These are phyloP conservation scores for Protula sp. DNA, from an alignment of 2,888 invertebrate species.

Conservation along the genomic window DNA sequence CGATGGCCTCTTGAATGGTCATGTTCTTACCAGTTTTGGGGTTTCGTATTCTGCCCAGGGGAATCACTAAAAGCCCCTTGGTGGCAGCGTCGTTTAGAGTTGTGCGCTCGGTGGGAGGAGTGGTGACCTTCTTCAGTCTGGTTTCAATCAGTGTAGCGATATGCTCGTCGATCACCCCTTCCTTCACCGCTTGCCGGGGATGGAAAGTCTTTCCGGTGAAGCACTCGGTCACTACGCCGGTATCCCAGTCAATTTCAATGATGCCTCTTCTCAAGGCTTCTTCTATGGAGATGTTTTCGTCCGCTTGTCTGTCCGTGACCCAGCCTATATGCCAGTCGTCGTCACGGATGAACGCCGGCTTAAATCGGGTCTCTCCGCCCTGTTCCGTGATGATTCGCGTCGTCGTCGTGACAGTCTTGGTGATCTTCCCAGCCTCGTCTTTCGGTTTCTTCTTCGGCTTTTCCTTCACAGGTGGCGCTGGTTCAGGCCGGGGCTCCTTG, in stretches of 20 bases:
- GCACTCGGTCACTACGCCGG: conserved; percentile 60
- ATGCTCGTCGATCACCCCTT: conserved; percentile 77
- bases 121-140: conserved; percentile 2
- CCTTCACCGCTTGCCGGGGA: conserved; percentile 83
- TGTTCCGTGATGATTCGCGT: background rate
- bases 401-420: background rate
- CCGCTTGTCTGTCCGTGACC: background rate
- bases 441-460: background rate
- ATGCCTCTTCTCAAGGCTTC: conserved; percentile 66
- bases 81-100: conserved; percentile 27
- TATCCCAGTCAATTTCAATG: conserved; percentile 19
- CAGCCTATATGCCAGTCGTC: background rate
- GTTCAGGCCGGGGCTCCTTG: background rate
- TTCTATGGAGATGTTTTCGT: conserved; percentile 63
- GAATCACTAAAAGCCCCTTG: conserved; percentile 24
- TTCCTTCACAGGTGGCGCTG: no score
- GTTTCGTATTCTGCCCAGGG: conserved; percentile 23
- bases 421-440: background rate
- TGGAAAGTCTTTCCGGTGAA: conserved; percentile 68
- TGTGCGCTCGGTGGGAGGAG: conserved; percentile 5
- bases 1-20: conserved; percentile 73
- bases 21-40: conserved; percentile 54
- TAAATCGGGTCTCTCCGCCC: background rate
- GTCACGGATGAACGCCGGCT: background rate
- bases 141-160: conserved; percentile 23